phyloP scores from a whole-genome alignment of 2,888 invertebrate species.

The Steinernema scapterisci region DNA sequence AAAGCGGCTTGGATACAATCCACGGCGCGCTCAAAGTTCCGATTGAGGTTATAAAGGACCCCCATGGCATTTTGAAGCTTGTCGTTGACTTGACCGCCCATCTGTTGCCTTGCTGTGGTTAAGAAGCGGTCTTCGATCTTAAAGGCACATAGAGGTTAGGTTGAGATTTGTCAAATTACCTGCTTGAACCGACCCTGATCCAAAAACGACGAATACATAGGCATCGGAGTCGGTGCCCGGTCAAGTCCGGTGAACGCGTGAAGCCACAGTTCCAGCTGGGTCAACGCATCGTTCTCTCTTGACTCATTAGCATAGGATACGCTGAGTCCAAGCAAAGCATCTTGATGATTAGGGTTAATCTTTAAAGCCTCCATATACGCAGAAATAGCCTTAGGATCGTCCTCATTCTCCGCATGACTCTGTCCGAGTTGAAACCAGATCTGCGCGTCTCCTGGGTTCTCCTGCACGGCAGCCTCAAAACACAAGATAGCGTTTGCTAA shows the following conservation, averaged over 20 bases:
- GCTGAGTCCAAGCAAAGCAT: slow-evolving; percentile 85
- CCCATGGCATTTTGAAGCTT: slow-evolving; percentile 74
- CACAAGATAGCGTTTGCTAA: slow-evolving; percentile 91
- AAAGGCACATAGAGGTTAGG: slow-evolving; percentile 23
- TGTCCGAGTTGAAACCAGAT: slow-evolving; percentile 81
- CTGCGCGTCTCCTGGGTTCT: slow-evolving; percentile 60
- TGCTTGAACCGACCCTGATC: slow-evolving; percentile 45
- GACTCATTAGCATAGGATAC: slow-evolving; percentile 96
- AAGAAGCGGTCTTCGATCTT: slow-evolving; percentile 58
- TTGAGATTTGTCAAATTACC: slow-evolving; percentile 27
- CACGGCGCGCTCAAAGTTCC: slow-evolving; percentile 91
- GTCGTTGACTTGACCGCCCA: slow-evolving; percentile 51
- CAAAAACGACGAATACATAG: slow-evolving; percentile 46
- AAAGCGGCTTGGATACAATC: slow-evolving; percentile 93
- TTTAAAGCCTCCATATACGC: slow-evolving; percentile 78
- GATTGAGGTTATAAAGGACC: slow-evolving; percentile 89
- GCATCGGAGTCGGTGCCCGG: not conserved
- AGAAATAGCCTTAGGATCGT: slow-evolving; percentile 87
- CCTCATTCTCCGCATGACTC: slow-evolving; percentile 96
- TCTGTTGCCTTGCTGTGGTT: slow-evolving; percentile 48
- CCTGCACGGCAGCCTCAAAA: slow-evolving; percentile 86
- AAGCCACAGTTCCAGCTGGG: slow-evolving; percentile 74
- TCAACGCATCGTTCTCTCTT: slow-evolving; percentile 85
- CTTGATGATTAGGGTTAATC: slow-evolving; percentile 55
- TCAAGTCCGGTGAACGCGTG: slow-evolving; percentile 36